Conservation (phyloP, 2,888 invertebrate genomes). For the Sicus ferrugineus region DNA sequence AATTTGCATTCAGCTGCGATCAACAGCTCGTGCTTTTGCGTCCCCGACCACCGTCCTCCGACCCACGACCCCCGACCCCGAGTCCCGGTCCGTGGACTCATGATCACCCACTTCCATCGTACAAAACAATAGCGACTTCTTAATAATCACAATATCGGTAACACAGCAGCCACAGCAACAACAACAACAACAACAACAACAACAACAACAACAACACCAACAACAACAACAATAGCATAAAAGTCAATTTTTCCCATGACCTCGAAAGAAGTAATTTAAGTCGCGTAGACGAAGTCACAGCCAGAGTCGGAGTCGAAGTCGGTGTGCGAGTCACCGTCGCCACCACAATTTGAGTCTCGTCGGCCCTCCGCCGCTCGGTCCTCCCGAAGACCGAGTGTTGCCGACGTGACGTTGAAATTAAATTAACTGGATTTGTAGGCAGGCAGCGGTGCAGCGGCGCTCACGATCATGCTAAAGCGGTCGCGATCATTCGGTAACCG, state of each 20-base stretch:
- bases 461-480: too few species aligned
- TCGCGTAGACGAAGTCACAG: constrained; percentile 44
- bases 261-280: constrained; percentile 59
- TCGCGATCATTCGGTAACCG: too few species aligned
- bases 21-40: background rate
- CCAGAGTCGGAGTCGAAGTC: constrained; percentile 11
- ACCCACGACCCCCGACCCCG: too few species aligned
- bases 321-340: too few species aligned
- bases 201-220: constrained; percentile 4
- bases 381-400: background rate
- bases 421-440: background rate
- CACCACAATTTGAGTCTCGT: background rate
- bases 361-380: too few species aligned
- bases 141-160: too few species aligned
- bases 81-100: too few species aligned
- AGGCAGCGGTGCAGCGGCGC: background rate
- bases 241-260: constrained; percentile 58
- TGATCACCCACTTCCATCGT: too few species aligned
- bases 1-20: constrained; percentile 25
- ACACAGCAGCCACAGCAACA: too few species aligned
- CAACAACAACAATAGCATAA: constrained; percentile 9
- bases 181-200: background rate
- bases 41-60: too few species aligned
- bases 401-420: constrained; percentile 4
- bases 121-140: too few species aligned